phyloP scores from a whole-genome alignment of 1,140 invertebrate genomes.

The Drosophila carrolli region DNA sequence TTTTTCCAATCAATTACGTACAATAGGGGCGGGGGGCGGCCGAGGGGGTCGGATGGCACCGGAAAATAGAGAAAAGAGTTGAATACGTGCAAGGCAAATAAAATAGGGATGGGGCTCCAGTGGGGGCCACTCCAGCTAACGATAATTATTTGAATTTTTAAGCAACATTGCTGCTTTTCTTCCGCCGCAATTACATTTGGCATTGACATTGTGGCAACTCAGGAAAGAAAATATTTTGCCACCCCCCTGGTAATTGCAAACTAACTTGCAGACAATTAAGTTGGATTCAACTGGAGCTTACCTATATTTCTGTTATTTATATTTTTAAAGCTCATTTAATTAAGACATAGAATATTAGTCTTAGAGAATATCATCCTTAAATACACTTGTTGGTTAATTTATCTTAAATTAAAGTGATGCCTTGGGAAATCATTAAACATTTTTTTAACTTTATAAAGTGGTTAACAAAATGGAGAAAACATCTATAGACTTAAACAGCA shows the following conservation, averaged over 20 bases:
- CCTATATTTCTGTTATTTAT: no score
- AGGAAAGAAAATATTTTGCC: background rate
- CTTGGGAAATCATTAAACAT: no score
- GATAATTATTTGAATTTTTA: conserved; percentile 60
- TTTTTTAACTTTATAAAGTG: no score
- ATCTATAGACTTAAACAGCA: no score
- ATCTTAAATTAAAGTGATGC: no score
- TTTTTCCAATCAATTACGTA: conserved; percentile 79
- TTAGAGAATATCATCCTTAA: no score
- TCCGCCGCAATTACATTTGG: conserved; percentile 50
- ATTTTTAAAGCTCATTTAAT: no score
- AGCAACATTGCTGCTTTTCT: conserved; percentile 15
- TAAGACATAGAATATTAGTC: no score
- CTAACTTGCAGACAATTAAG: background rate
- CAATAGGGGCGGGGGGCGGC: conserved; percentile 1
- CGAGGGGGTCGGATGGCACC: background rate
- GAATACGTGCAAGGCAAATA: conserved; percentile 20
- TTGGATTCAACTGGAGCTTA: background rate
- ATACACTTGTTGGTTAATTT: no score
- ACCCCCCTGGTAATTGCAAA: background rate
- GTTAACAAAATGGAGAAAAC: no score
- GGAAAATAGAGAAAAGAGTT: conserved; percentile 14
- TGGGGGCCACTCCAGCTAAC: conserved; percentile 19
- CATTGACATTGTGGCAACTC: conserved; percentile 61
- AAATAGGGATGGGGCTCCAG: conserved; percentile 10